phyloP scores from a whole-genome alignment of 2,797 vertebrate genomes.

The Danionella dracula region DNA sequence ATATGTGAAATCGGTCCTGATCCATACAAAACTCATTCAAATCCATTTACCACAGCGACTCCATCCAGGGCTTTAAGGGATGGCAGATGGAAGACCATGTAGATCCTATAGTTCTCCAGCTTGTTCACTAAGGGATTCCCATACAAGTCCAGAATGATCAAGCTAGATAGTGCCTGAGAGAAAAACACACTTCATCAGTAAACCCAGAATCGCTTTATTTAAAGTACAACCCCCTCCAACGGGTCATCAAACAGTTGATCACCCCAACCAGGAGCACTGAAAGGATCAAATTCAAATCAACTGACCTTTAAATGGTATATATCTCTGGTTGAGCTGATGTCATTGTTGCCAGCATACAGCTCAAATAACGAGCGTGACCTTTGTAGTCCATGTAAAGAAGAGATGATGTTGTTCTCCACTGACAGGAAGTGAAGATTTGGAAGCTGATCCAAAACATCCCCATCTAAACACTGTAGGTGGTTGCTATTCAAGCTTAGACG shows the following conservation, averaged over 20 bases:
- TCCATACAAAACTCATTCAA: no score
- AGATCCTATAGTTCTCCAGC: slow-evolving; percentile 79
- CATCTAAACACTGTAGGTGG: slow-evolving; percentile 69
- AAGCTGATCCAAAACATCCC: slow-evolving; percentile 67
- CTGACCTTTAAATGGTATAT: slow-evolving; percentile 80
- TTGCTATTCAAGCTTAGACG: slow-evolving; percentile 79
- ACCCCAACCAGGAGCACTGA: no score
- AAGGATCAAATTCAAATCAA: background rate
- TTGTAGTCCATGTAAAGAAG: slow-evolving; percentile 72
- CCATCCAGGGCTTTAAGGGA: slow-evolving; percentile 83
- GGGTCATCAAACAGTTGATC: no score
- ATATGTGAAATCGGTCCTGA: no score
- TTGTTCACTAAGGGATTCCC: slow-evolving; percentile 76
- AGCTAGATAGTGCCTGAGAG: slow-evolving; percentile 69
- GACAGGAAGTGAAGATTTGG: slow-evolving; percentile 77
- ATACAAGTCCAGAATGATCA: slow-evolving; percentile 79
- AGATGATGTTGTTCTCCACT: slow-evolving; percentile 78
- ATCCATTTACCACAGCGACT: slow-evolving; percentile 66
- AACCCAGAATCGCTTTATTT: no score
- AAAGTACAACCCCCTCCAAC: no score
- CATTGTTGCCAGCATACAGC: slow-evolving; percentile 79
- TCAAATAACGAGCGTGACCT: slow-evolving; percentile 71
- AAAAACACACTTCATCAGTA: background rate
- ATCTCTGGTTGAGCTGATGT: slow-evolving; percentile 73
- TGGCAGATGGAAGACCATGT: slow-evolving; percentile 79